Evolutionary conservation across 1,140 invertebrate genomes (phyloP), one percentile per base, ranked within the genome.

Genomic region (Atta cephalotes): DNA sequence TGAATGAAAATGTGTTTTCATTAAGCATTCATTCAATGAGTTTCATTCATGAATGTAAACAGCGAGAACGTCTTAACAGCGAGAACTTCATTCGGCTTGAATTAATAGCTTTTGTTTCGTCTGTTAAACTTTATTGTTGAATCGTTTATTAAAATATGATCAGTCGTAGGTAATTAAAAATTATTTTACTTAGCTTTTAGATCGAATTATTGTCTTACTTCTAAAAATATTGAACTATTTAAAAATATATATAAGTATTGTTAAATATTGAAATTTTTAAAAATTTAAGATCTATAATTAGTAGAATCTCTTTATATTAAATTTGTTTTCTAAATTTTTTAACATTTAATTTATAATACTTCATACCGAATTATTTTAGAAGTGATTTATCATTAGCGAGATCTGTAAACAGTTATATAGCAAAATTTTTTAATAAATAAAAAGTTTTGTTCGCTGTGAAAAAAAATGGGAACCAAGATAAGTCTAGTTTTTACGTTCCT

Each of bases 401-500:
- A 58, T 39, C n/a, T 21, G 9, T 35, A 74, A 14, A 74, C 6
- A 18, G 1, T 51, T 9, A 1, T 5, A 9, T 0, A 63, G 12
- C 12, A 68, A 9, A 10, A 49, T 7, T 14, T 39, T 70, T 2
- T 45, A 39, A 51, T 51, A 21, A 49, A 14, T 45, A 66, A 1
- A 51, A 14, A 16, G 3, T 51, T 51, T 66, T 16, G 1, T 6
- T 35, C 1, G 5, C 18, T n/a, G 39, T 51, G 14, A 9, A 66
- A 66, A 66, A 53, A 12, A 10, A 21, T 16, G 5, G 21, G 9
- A 25, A 25, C 4, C 10, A 31, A 79, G 51, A 63, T 28, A 3
- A 66, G 14, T 31, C 62, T 31, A 49, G 14, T 76, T 31, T n/a
- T 45, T 78, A 90, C 90, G 84, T 25, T 10, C 82, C 85, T 91